Evolutionary conservation across 1,140 invertebrate species (phyloP), one percentile per base, ranked within the genome.

Genomic region (Zaprionus nigranus): DNA sequence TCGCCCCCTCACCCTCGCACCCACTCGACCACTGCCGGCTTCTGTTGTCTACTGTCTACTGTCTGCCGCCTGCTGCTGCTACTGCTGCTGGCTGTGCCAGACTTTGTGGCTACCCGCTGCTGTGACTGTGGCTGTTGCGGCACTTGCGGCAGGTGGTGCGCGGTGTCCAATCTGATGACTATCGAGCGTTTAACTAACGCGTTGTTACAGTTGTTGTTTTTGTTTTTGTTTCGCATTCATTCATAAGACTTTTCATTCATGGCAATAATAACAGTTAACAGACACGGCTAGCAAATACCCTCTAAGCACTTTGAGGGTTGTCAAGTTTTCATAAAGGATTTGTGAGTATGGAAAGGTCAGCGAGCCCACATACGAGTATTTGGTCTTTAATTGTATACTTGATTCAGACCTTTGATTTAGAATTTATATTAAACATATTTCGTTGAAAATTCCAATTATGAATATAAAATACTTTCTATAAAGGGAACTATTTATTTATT

Each of bases 61-160:
- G n/a, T 46, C 40, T 46, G 40, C 40, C 40, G 62, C 68, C 58
- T 46, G 28, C 81, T 66, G 28, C 84, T 66, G 78, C n/a, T n/a
- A n/a, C n/a, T n/a, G n/a, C n/a, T n/a, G 28, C 84, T 66, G 78
- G 60, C 71, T 65, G 60, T 20, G 82, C 81, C 75, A 87, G 84
- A 87, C 84, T 90, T 90, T 68, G 66, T 81, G 85, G 85, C 85
- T 84, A 56, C 56, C 56, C 34, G 40, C 40, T 46, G 40, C n/a
- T 30, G 15, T 34, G 4, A 5, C 40, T n/a, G n/a, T n/a, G n/a
- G n/a, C n/a, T n/a, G 26, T 36, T 30, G 12, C 49, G n/a, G 13
- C 28, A 40, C 38, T 40, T 63, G 66, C 71, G 51, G 68, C 53
- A 63, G 46, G 15, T 68, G 71, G 36, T 40, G 28, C 59, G 24